Evolutionary conservation across 2,797 vertebrate species (phyloP), one percentile per base, ranked within the genome.

Genomic region (Paratrypauchen microcephalus): DNA sequence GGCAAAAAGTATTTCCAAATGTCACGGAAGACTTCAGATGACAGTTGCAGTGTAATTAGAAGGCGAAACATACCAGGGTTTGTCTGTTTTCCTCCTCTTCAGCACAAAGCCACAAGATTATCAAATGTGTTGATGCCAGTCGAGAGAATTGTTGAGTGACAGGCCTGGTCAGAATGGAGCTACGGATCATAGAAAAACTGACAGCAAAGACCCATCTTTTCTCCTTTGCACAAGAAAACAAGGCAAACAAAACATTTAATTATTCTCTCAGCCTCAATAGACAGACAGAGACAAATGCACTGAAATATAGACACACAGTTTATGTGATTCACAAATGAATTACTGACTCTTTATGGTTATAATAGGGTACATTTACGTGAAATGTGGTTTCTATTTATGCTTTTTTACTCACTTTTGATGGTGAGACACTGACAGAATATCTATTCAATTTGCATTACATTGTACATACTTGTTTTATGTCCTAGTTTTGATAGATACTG

Each of bases 181-280:
- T 71, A 23, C 70, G 69, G 83, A 89, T 90, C 87, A 76, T 70
- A 79, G 75, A 74, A 69, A 69, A 87, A 85, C 69, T 84, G 90
- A 89, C 86, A 87, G 86, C 79, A 71, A 74, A 78, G 74, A 69
- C 74, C 70, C 68, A 68, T 83, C 78, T 52, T 69, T 83, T 83
- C 72, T 84, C 70, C 68, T 61, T 78, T 86, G 57, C 47, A 71
- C 57, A 69, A 73, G 65, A 66, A 82, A 77, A 80, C 75, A 80
- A 82, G 60, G 78, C 72, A 77, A 79, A 86, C 81, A 84, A 90
- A 89, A 89, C 88, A 93, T 94, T 94, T 92, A 91, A 95, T 96
- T 95, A 94, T 94, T 92, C 92, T 75, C 75, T 85, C 79, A 66
- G 89, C 90, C 85, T 84, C 83, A 82, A 68, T 83, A 90, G 88